phyloP scores from a whole-genome alignment of 2,797 vertebrate genomes.

The Amphiprion clarkii region DNA sequence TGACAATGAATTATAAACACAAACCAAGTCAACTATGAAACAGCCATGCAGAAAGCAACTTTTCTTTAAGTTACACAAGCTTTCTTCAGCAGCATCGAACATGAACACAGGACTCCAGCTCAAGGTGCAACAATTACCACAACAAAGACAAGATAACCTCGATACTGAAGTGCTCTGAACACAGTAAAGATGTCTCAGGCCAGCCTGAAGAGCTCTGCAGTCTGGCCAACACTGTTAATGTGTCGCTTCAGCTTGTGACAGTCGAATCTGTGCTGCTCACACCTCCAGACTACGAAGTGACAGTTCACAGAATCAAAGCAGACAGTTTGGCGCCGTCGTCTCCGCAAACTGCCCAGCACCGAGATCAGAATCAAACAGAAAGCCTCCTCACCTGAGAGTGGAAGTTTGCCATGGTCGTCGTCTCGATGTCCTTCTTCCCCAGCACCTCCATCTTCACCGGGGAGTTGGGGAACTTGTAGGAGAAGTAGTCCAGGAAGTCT shows the following conservation, averaged over 20 bases:
- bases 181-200: neutral
- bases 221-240: slow-evolving; percentile 12
- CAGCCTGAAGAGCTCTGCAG: slow-evolving; percentile 19
- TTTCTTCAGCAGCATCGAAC: neutral
- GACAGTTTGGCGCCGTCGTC: neutral
- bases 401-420: slow-evolving; percentile 98
- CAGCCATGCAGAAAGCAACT: neutral
- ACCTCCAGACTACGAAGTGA: slow-evolving; percentile 31
- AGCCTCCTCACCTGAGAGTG: slow-evolving; percentile 92
- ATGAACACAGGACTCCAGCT: slow-evolving; percentile 7
- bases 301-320: slow-evolving; percentile 17
- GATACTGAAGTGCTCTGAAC: slow-evolving; percentile 12
- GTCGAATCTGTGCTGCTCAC: slow-evolving; percentile 31
- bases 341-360: neutral
- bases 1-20: neutral
- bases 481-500: slow-evolving; percentile 99
- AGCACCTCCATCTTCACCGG: slow-evolving; percentile 99
- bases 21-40: neutral
- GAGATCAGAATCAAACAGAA: neutral
- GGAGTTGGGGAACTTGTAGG: slow-evolving; percentile 96
- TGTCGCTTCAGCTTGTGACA: slow-evolving; percentile 34
- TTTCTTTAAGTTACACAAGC: neutral
- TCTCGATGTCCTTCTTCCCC: slow-evolving; percentile 99
- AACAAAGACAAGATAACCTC: slow-evolving; percentile 5
- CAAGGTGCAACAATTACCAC: neutral